These are phyloP conservation scores for Gortyna flavago DNA, from an alignment of 2,888 invertebrate genomes.

Conservation along the genomic window DNA sequence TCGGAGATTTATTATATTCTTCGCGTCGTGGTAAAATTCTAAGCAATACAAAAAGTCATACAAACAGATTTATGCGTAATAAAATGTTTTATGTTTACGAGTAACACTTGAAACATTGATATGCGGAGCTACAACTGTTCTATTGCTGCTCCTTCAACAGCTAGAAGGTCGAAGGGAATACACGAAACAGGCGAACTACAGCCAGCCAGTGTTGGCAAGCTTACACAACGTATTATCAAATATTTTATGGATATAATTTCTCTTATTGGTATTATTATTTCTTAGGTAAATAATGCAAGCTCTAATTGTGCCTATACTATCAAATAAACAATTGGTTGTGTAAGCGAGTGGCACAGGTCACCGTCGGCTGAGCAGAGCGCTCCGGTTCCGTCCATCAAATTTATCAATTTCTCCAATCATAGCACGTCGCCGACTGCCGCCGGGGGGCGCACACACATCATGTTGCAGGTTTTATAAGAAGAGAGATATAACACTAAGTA, in stretches of 20 bases:
- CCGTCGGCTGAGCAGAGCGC: too few relatives aligned
- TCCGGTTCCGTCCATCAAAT: too few relatives aligned
- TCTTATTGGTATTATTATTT: too few relatives aligned
- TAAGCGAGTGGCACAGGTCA: too few relatives aligned
- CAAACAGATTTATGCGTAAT: slow-evolving; percentile 31
- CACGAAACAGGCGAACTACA: neutral
- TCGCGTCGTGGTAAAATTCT: neutral
- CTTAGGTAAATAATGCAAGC: too few relatives aligned
- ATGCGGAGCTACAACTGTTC: neutral
- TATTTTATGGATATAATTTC: neutral
- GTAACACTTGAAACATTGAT: neutral
- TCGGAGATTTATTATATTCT: slow-evolving; percentile 8
- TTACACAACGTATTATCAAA: too few relatives aligned
- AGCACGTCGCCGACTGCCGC: too few relatives aligned
- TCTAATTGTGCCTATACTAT: too few relatives aligned
- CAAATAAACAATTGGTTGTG: too few relatives aligned
- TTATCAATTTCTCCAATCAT: too few relatives aligned
- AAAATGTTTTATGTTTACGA: slow-evolving; percentile 14
- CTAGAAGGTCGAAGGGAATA: neutral
- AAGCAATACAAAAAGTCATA: slow-evolving; percentile 1
- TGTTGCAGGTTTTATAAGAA: too few relatives aligned
- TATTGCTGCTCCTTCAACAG: neutral
- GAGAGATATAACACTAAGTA: too few relatives aligned
- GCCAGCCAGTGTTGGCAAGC: neutral
- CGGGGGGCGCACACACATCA: neutral